Percentiles rank a stretch among this genome's conserved stretches.
phyloP scores from a whole-genome alignment of 2,888 invertebrate genomes.

The Biston stratarius region DNA sequence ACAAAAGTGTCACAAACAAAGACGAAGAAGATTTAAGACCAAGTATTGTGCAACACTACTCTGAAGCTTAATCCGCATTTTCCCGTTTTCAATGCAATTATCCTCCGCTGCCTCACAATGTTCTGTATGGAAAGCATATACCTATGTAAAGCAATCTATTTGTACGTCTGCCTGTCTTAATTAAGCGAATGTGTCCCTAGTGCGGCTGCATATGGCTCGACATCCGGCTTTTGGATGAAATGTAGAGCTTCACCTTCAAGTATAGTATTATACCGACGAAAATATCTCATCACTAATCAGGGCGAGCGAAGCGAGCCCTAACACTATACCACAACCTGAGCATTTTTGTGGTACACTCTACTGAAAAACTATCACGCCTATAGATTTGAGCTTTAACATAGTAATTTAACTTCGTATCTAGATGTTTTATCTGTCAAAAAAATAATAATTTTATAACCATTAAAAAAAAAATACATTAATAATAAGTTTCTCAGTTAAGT shows the following conservation, averaged over 20 bases:
- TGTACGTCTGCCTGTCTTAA: constrained; percentile 50
- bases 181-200: constrained; percentile 51
- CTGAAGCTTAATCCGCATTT: constrained; percentile 19
- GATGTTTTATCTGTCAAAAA: too few relatives aligned
- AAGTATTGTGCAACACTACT: not conserved
- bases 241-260: not conserved
- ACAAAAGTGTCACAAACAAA: not conserved
- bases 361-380: too few relatives aligned
- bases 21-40: not conserved
- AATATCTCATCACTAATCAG: not conserved
- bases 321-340: too few relatives aligned
- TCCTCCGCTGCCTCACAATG: constrained; percentile 10
- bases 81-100: constrained; percentile 32
- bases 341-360: too few relatives aligned
- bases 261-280: not conserved
- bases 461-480: too few relatives aligned
- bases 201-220: constrained; percentile 47
- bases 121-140: constrained; percentile 5
- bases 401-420: too few relatives aligned
- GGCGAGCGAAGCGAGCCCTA: too few relatives aligned
- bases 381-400: too few relatives aligned
- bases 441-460: too few relatives aligned
- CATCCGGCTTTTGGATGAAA: constrained; percentile 35
- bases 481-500: too few relatives aligned
- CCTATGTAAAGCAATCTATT: constrained; percentile 33